Percentiles rank a stretch among this genome's conserved stretches.
phyloP scores from a whole-genome alignment of 2,113 vertebrate species.

The Patagioenas fasciata region DNA sequence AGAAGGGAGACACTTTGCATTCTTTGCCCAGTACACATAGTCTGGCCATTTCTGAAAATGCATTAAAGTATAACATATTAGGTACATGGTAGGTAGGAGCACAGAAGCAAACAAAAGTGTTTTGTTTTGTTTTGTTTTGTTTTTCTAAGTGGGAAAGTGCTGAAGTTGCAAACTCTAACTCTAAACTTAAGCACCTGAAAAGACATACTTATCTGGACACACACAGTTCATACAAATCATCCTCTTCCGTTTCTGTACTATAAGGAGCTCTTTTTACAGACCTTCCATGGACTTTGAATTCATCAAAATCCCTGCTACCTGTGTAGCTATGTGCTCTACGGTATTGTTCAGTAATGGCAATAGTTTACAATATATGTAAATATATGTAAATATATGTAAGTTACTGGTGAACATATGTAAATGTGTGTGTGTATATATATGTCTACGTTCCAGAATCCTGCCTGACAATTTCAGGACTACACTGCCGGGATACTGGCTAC shows the following conservation, averaged over 20 bases:
- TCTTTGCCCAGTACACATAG: not conserved
- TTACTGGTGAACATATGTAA: not conserved
- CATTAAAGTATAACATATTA: not conserved
- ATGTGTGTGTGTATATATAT: not conserved
- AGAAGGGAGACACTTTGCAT: not conserved
- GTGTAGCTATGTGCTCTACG: not conserved
- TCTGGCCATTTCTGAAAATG: not conserved
- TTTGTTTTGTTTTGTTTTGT: not conserved
- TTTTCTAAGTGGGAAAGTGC: not conserved
- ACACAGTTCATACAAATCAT: not conserved
- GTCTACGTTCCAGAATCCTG: not conserved
- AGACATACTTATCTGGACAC: not conserved
- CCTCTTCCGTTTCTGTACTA: not conserved
- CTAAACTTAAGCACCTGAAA: not conserved
- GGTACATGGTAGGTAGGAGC: fast-evolving
- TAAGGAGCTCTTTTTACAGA: not conserved
- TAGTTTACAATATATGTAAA: not conserved
- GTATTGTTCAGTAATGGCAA: not conserved
- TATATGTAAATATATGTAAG: not conserved
- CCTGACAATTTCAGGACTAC: not conserved
- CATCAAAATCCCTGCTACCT: not conserved
- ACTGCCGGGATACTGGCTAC: not conserved
- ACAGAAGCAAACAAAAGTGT: not conserved
- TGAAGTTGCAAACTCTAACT: not conserved
- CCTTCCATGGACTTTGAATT: not conserved